A percentile compares a stretch with the other conserved stretches of the same genome.
phyloP scores from a whole-genome alignment of 2,113 vertebrate genomes.

The Gorsachius goisagi region DNA sequence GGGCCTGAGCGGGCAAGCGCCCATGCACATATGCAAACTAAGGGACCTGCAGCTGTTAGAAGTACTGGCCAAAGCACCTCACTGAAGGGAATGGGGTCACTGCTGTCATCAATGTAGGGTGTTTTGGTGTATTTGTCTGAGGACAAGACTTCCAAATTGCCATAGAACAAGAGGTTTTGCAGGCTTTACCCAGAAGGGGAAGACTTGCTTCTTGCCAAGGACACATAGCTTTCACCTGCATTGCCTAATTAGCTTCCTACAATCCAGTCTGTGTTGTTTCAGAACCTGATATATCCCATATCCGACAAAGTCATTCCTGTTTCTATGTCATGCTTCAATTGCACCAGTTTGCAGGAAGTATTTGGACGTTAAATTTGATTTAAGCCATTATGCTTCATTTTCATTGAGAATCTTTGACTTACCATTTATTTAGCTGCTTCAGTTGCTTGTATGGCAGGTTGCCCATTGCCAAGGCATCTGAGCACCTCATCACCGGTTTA shows the following conservation, averaged over 20 bases:
- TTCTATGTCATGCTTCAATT: slow-evolving; percentile 5
- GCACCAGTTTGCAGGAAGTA: slow-evolving; percentile 21
- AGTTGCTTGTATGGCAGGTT: neutral
- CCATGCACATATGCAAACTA: neutral
- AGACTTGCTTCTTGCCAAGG: neutral
- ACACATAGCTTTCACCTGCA: neutral
- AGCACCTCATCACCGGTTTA: neutral
- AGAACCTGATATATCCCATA: neutral
- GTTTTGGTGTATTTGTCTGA: neutral
- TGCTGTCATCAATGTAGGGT: neutral
- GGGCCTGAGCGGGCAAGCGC: accelerated
- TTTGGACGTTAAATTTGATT: slow-evolving; percentile 40
- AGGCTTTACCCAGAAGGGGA: neutral
- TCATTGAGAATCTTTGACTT: slow-evolving; percentile 7
- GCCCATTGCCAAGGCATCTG: neutral
- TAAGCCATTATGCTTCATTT: slow-evolving; percentile 24
- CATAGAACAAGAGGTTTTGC: neutral
- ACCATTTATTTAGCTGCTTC: neutral
- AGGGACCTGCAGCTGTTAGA: neutral
- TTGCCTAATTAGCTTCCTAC: neutral
- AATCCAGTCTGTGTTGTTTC: neutral
- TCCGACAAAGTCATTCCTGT: neutral
- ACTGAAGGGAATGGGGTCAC: neutral
- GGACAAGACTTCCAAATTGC: neutral
- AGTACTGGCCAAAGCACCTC: neutral